Evolutionary conservation across 2,888 invertebrate species (phyloP).

Genomic region (Seladonia tumulorum): DNA sequence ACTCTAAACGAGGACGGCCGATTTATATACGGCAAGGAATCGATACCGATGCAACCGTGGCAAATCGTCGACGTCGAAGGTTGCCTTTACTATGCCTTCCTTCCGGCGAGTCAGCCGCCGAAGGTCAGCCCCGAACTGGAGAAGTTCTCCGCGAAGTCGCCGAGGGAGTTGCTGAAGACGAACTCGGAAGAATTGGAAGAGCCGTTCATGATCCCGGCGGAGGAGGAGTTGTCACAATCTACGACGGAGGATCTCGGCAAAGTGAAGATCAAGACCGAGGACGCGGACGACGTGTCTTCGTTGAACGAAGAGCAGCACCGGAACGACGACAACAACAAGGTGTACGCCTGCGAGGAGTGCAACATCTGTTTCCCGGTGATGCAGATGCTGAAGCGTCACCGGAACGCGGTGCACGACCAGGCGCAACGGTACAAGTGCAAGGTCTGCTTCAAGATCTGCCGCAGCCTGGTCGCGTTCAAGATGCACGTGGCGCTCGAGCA

Average conservation of each 20-base stretch:
- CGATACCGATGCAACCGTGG: slow-evolving; percentile 76
- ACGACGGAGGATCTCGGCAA: slow-evolving; percentile 48
- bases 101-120: slow-evolving; percentile 64
- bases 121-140: slow-evolving; percentile 8
- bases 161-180: background rate
- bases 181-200: slow-evolving; percentile 34
- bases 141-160: slow-evolving; percentile 6
- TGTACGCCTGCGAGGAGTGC: slow-evolving; percentile 72
- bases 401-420: slow-evolving; percentile 59
- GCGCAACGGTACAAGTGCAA: slow-evolving; percentile 73
- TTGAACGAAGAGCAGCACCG: slow-evolving; percentile 42
- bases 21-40: slow-evolving; percentile 75
- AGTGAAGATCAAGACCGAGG: slow-evolving; percentile 65
- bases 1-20: slow-evolving; percentile 64
- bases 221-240: slow-evolving; percentile 35
- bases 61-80: slow-evolving; percentile 77
- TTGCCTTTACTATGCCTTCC: slow-evolving; percentile 76
- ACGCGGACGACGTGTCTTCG: background rate
- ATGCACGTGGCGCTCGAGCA: slow-evolving; percentile 72
- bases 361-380: slow-evolving; percentile 72
- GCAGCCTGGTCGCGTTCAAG: slow-evolving; percentile 68
- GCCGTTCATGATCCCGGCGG: background rate
- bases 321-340: slow-evolving; percentile 60
- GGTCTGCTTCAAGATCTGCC: slow-evolving; percentile 72
- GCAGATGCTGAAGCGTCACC: slow-evolving; percentile 71